phyloP scores from a whole-genome alignment of 2,797 vertebrate genomes.

The Coregonus suidteri region DNA sequence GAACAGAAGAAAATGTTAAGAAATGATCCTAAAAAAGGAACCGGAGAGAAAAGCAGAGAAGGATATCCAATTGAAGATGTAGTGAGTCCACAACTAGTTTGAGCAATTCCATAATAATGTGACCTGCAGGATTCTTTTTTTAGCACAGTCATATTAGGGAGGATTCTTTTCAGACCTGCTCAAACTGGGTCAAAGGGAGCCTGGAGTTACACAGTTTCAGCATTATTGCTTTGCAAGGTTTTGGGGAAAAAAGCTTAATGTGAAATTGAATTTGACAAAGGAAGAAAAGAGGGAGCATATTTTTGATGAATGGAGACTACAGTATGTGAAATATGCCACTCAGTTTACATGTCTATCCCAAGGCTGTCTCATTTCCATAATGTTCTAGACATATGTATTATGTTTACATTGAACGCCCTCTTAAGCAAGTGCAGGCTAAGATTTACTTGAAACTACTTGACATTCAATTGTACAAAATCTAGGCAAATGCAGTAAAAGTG shows the following conservation, averaged over 20 bases:
- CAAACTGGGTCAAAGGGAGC: conserved; percentile 62
- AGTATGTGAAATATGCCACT: conserved; percentile 48
- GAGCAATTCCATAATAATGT: conserved; percentile 23
- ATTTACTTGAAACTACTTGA: conserved; percentile 30
- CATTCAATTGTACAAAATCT: conserved; percentile 17
- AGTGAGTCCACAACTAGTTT: conserved; percentile 14
- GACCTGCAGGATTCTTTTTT: conserved; percentile 32
- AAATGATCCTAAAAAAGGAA: background rate
- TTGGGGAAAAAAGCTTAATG: conserved; percentile 27
- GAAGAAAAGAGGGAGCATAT: conserved; percentile 17
- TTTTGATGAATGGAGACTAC: conserved; percentile 58
- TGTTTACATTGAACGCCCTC: conserved; percentile 50
- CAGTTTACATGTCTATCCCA: conserved; percentile 33
- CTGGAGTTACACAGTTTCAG: conserved; percentile 56
- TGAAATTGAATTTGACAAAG: conserved; percentile 55
- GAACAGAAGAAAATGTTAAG: background rate
- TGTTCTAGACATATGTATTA: conserved; percentile 41
- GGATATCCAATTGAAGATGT: conserved; percentile 30
- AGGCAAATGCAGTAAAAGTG: conserved; percentile 15
- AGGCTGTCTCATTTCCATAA: conserved; percentile 3
- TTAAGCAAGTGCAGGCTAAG: conserved; percentile 31
- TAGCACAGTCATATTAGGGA: conserved; percentile 24
- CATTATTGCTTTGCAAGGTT: conserved; percentile 38
- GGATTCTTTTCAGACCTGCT: conserved; percentile 38
- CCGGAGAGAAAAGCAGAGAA: background rate